Base-by-base conservation (phyloP, 2,888 invertebrate genomes). In the Galerucella calmariensis region DNA sequence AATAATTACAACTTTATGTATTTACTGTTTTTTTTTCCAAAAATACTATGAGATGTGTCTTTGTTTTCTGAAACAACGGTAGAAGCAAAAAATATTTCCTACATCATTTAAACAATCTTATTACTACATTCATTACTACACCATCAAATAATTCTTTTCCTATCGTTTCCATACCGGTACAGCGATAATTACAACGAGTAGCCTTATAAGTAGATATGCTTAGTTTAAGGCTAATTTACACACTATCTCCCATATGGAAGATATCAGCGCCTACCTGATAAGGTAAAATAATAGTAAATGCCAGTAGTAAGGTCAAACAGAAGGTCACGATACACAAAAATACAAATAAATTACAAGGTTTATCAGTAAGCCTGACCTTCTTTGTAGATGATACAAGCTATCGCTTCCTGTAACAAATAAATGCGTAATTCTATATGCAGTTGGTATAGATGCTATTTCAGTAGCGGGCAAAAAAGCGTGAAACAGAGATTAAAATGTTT, bases 401-500 rank as follows among this genome's bases (percentile, higher is more conserved):
- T 78, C 77, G 58, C 67, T 79, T 79, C 79, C 79, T 76, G 79
- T 67, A 75, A 48, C 66, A 46, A 74, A 69, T 69, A 74, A 78
- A 73, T 61, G 78, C 78, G 78, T 77, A 76, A 76, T 77, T 75
- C 67, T 66, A 51, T 61, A 11, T 66, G 69, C 66, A 71, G 56
- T 53, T 24, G 24, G 56, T 56, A 44, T 62, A 35, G 48, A 20
- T 16, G 11, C 48, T 14, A 20, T 51, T 35, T 44, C 53, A 53
- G 27, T 53, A 16, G 67, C 46, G 24, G 27, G 12, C 16, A 67
- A 67, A 41, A 58, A 41, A 35, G 16, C 14, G 11, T 0, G 2
- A 44, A 44, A 16, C 16, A 4, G 11, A 44, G n/a, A 41, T 62
- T 62, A 16, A 41, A 16, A 24, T 61, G 20, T 61, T 24, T 9